phyloP scores from a whole-genome alignment of 2,888 invertebrate species.

The Pammene aurita region DNA sequence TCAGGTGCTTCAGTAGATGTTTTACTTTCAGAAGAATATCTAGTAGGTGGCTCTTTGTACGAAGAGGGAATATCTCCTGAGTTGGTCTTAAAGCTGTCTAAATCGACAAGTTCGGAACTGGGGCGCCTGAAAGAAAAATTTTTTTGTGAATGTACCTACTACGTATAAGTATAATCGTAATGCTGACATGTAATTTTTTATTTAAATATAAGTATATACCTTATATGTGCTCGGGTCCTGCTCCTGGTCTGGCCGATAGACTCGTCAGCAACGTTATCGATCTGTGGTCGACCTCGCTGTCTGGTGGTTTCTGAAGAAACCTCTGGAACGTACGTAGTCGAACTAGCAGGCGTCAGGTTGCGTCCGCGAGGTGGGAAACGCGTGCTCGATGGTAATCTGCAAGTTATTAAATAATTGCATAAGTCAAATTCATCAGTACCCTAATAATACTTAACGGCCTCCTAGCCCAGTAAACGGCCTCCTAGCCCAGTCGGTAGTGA shows the following conservation, averaged over 20 bases:
- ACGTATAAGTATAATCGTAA: neutral
- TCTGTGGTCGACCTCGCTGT: constrained; percentile 71
- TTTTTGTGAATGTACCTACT: constrained; percentile 5
- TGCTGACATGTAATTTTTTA: too few species aligned
- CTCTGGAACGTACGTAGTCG: constrained; percentile 79
- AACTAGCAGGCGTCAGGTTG: constrained; percentile 69
- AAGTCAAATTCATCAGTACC: neutral
- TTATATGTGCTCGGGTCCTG: constrained; percentile 85
- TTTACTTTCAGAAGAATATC: constrained; percentile 77
- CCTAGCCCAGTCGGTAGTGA: too few species aligned
- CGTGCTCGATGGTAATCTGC: constrained; percentile 90
- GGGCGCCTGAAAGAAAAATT: constrained; percentile 83
- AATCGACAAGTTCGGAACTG: constrained; percentile 91
- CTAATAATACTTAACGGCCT: too few species aligned
- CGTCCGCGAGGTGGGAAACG: constrained; percentile 90
- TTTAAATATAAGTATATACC: constrained; percentile 52
- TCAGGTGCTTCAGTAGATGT: constrained; percentile 84
- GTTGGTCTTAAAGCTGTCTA: constrained; percentile 91
- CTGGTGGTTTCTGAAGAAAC: constrained; percentile 73
- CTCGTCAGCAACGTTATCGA: constrained; percentile 77
- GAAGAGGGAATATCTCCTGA: constrained; percentile 82
- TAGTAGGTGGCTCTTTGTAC: constrained; percentile 75
- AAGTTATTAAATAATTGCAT: constrained; percentile 26
- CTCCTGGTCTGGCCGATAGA: constrained; percentile 77
- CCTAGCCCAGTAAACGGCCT: too few species aligned